Conservation (phyloP, 2,797 vertebrate genomes). For the Enteromius argenteus region DNA sequence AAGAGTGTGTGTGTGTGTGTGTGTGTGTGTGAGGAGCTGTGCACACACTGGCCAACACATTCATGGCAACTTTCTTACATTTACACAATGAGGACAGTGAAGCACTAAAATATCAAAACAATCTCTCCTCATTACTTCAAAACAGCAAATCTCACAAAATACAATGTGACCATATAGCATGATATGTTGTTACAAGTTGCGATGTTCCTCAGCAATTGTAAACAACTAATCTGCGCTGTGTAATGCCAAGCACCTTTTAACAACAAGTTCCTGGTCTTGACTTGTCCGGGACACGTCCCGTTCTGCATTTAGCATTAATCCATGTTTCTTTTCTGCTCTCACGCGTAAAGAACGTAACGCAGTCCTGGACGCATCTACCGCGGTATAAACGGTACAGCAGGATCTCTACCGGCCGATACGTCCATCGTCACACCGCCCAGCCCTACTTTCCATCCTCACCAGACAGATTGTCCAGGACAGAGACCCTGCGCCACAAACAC, state of each 20-base stretch:
- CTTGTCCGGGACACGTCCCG: conserved; percentile 29
- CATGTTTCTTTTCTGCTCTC: conserved; percentile 19
- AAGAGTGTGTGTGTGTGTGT: neutral
- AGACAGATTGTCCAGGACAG: conserved; percentile 39
- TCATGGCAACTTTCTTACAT: neutral
- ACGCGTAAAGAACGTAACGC: conserved; percentile 4
- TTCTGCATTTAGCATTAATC: conserved; percentile 55
- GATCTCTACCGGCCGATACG: neutral
- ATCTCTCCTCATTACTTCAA: neutral
- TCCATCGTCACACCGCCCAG: neutral
- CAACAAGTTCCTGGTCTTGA: conserved; percentile 32
- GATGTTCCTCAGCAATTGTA: neutral
- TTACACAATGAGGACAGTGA: neutral
- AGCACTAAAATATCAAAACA: neutral
- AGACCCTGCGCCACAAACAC: conserved; percentile 54
- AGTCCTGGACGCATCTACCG: neutral
- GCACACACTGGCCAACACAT: conserved; percentile 13
- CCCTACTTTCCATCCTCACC: conserved; percentile 57
- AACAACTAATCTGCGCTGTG: neutral
- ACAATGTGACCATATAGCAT: neutral
- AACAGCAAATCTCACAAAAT: neutral
- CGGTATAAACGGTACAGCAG: neutral
- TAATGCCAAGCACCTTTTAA: neutral
- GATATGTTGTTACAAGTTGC: neutral
- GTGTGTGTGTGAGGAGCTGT: neutral